A percentile compares a stretch with the other conserved stretches of the same genome.
Evolutionary conservation across 2,113 vertebrate species (phyloP).

Genomic region (Petromus typicus): DNA sequence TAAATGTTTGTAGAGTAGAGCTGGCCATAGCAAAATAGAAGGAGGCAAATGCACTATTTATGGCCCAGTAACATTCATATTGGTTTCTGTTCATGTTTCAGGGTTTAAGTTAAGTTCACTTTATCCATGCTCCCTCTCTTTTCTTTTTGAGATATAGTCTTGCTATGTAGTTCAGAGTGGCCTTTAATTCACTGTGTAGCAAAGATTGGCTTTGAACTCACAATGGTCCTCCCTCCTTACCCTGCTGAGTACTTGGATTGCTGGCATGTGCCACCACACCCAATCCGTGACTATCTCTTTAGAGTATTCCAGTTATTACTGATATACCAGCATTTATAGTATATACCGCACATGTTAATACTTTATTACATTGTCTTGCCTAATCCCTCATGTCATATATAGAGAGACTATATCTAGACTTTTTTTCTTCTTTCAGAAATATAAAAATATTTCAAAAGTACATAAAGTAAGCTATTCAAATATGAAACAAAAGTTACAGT

Average conservation of each 20-base stretch:
- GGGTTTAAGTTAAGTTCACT: background rate
- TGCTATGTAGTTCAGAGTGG: background rate
- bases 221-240: background rate
- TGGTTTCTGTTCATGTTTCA: background rate
- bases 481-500: background rate
- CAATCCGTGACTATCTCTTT: background rate
- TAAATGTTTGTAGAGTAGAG: background rate
- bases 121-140: background rate
- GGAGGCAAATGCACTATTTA: background rate
- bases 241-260: background rate
- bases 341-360: background rate
- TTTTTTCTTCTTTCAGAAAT: background rate
- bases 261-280: background rate
- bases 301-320: background rate
- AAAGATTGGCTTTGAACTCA: background rate
- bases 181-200: background rate
- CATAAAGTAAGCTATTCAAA: slow-evolving; percentile 3
- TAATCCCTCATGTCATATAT: background rate
- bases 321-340: background rate
- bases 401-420: no score
- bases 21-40: background rate
- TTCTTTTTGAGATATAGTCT: background rate
- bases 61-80: background rate
- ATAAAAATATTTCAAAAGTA: background rate
- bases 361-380: background rate